Conservation (phyloP, 2,113 vertebrate species). For the Sebastes fasciatus region DNA sequence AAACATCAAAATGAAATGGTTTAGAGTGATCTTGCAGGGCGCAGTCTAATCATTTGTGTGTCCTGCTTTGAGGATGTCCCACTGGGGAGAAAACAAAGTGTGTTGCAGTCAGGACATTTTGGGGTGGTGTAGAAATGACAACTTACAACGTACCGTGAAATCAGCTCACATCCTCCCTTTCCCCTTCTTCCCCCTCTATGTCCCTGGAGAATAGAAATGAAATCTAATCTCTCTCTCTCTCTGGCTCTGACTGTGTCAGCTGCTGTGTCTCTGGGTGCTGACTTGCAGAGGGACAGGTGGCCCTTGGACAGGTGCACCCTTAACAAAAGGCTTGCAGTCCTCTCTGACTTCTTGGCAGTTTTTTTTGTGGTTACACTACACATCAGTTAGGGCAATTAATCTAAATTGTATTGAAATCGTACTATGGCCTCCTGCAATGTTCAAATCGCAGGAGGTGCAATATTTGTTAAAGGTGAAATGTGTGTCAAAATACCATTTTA, state of each 20-base stretch:
- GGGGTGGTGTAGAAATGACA: conserved; percentile 51
- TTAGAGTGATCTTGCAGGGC: not conserved
- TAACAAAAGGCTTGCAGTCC: conserved; percentile 53
- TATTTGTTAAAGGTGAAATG: too few species aligned
- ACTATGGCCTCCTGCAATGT: too few species aligned
- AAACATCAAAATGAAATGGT: not conserved
- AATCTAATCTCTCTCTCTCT: conserved; percentile 54
- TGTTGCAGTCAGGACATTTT: conserved; percentile 28
- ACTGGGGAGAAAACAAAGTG: not conserved
- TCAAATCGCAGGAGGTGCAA: too few species aligned
- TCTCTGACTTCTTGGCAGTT: not conserved
- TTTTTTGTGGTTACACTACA: too few species aligned
- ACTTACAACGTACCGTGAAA: conserved; percentile 69
- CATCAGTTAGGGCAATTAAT: too few species aligned
- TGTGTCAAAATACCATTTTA: too few species aligned
- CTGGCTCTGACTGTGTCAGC: conserved; percentile 67
- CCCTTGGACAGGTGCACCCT: conserved; percentile 67
- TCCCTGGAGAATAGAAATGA: conserved; percentile 59
- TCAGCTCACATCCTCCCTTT: conserved; percentile 64
- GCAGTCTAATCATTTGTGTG: conserved; percentile 4
- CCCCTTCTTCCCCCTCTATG: conserved; percentile 22
- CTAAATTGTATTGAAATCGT: too few species aligned
- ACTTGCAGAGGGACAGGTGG: conserved; percentile 69
- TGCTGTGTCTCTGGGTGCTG: conserved; percentile 54
- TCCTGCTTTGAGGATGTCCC: conserved; percentile 2